Evolutionary conservation across 1,140 invertebrate genomes (phyloP), one percentile per base, ranked within the genome.

Genomic region (Drosophila miranda): DNA sequence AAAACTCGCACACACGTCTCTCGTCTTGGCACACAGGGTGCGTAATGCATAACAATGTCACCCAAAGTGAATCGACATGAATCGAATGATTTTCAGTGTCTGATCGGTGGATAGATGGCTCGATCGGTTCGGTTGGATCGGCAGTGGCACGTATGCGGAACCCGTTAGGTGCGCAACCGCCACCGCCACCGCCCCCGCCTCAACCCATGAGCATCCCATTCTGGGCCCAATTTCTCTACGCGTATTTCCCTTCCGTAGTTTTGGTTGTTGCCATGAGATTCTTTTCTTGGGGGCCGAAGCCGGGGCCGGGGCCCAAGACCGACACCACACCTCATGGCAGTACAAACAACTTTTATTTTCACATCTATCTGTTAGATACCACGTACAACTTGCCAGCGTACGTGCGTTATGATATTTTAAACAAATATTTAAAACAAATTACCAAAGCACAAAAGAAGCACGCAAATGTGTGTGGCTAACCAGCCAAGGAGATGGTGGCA

Each of bases 351-450:
- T 81, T 80, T 84, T 81, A 86, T 84, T 84, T 84, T 84, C 81
- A 84, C 81, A 84, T 84, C 43, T 84, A 84, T 84, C 81, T 84
- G 81, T 74, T 86, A 84, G 81, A 84, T 86, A 49, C 81, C 81
- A 86, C 81, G 81, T 86, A 84, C 81, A 66, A 68, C 50, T 55
- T 49, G 69, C 41, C 69, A 38, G 81, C 67, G 72, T 80, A 86
- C 81, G 81, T 84, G 81, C 75, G 81, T 86, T 84, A 74, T 86
- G 81, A 84, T 84, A 86, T 77, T 84, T 84, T 84, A 81, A 78
- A 69, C 81, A 86, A 84, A 84, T 84, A 84, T 81, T 84, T 84
- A 81, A 86, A 84, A 86, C 81, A 86, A 81, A 84, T 84, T 84
- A 84, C 81, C 77, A 81, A 64, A 84, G 74, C 81, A 63, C 77